These are phyloP conservation scores for Palaemon carinicauda DNA, from an alignment of 1,140 invertebrate species.

Conservation along the genomic window DNA sequence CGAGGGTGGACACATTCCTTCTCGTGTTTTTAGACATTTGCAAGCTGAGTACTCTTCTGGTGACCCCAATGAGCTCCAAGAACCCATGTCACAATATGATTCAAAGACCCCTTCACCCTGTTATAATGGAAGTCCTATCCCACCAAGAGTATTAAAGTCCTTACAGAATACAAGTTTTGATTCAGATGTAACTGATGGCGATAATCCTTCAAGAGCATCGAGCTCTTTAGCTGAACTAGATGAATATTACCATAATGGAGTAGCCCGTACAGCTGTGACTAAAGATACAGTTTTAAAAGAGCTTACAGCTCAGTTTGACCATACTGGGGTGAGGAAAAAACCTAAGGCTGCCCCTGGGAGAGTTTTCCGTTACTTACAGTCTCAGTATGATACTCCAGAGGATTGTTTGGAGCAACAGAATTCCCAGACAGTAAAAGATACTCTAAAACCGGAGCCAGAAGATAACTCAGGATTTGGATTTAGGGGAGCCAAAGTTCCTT, in stretches of 20 bases:
- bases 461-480: constrained; percentile 18
- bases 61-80: not conserved
- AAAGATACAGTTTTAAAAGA: constrained; percentile 57
- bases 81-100: not conserved
- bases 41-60: constrained; percentile 66
- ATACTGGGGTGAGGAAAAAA: constrained; percentile 37
- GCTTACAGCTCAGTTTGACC: constrained; percentile 56
- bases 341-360: constrained; percentile 58
- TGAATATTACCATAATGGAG: constrained; percentile 50
- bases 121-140: constrained; percentile 24
- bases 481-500: constrained; percentile 42
- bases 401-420: not conserved
- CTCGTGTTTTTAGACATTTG: constrained; percentile 83
- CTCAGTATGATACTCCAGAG: constrained; percentile 47
- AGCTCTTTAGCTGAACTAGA: constrained; percentile 54
- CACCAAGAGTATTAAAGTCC: constrained; percentile 40
- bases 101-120: constrained; percentile 12
- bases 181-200: constrained; percentile 16
- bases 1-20: constrained; percentile 83
- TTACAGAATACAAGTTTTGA: constrained; percentile 37
- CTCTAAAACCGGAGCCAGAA: constrained; percentile 1
- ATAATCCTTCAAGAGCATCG: constrained; percentile 26
- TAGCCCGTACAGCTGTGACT: constrained; percentile 25
- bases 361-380: constrained; percentile 56
- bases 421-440: not conserved